Evolutionary conservation across 1,140 invertebrate species (phyloP).

Genomic region (Drosophila sp.): DNA sequence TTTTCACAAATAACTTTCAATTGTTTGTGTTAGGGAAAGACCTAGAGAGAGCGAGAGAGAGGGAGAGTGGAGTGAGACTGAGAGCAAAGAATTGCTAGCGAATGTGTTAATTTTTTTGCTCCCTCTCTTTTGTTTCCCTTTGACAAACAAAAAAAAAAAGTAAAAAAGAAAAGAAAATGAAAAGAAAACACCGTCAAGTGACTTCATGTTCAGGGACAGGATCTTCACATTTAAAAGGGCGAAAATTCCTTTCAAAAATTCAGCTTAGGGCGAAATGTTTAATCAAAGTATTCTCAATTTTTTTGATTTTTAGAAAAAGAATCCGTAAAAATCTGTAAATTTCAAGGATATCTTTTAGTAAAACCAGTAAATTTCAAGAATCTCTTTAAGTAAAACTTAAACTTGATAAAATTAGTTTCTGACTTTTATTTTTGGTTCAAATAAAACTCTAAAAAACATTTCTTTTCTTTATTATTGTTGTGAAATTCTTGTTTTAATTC

Average conservation of each 20-base stretch:
- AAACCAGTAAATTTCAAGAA: too few relatives aligned
- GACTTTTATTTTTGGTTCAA: too few relatives aligned
- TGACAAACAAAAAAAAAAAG: conserved; percentile 17
- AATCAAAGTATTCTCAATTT: conserved; percentile 12
- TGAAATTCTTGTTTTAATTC: too few relatives aligned
- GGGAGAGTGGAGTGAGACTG: background rate
- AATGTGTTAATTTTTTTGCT: conserved; percentile 53
- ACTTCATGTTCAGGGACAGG: conserved; percentile 5
- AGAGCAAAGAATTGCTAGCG: conserved; percentile 18
- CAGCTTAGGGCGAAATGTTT: too few relatives aligned
- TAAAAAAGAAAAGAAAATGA: conserved; percentile 47
- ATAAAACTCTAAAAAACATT: too few relatives aligned
- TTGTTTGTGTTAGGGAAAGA: conserved; percentile 52
- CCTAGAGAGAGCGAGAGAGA: background rate
- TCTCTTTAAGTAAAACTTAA: too few relatives aligned
- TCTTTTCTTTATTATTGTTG: too few relatives aligned
- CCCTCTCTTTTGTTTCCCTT: background rate
- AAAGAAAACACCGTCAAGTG: conserved; percentile 62
- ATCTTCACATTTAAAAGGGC: background rate
- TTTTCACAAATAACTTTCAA: conserved; percentile 81
- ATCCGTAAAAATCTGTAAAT: too few relatives aligned
- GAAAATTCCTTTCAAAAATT: background rate
- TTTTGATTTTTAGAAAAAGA: too few relatives aligned
- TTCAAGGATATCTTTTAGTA: too few relatives aligned
- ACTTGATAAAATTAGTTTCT: too few relatives aligned